phyloP scores from a whole-genome alignment of 2,797 vertebrate genomes.

The Mormyrus hasselquistii region DNA sequence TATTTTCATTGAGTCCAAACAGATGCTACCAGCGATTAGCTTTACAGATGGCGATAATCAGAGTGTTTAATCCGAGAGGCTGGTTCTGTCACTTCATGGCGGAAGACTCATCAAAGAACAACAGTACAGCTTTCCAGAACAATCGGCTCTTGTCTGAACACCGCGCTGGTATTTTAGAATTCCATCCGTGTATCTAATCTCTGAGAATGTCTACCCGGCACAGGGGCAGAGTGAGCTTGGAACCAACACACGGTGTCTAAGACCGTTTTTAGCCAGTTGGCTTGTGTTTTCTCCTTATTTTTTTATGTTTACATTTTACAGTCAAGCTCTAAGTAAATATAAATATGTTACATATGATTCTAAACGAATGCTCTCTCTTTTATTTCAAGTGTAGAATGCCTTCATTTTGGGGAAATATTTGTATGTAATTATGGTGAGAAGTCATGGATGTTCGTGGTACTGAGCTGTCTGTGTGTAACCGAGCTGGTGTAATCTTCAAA shows the following conservation, averaged over 20 bases:
- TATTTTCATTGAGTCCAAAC: constrained; percentile 22
- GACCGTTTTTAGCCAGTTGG: neutral
- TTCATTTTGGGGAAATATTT: neutral
- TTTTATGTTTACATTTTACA: neutral
- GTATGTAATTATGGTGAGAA: neutral
- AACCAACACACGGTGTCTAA: neutral
- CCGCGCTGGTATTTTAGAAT: neutral
- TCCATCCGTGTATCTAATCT: neutral
- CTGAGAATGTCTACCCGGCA: neutral
- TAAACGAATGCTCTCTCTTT: neutral
- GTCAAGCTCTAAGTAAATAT: neutral
- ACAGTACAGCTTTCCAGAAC: neutral
- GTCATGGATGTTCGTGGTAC: neutral
- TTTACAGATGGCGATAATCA: constrained; percentile 16
- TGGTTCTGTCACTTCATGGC: neutral
- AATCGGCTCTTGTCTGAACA: neutral
- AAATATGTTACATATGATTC: neutral
- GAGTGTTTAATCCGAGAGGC: neutral
- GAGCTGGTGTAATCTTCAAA: neutral
- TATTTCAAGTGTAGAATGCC: neutral
- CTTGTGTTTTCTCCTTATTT: neutral
- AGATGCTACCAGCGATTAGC: constrained; percentile 20
- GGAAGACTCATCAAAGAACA: neutral
- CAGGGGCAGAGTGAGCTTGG: neutral
- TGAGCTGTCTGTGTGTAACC: neutral